phyloP scores from a whole-genome alignment of 2,113 vertebrate species.

The Delphinapterus leucas region DNA sequence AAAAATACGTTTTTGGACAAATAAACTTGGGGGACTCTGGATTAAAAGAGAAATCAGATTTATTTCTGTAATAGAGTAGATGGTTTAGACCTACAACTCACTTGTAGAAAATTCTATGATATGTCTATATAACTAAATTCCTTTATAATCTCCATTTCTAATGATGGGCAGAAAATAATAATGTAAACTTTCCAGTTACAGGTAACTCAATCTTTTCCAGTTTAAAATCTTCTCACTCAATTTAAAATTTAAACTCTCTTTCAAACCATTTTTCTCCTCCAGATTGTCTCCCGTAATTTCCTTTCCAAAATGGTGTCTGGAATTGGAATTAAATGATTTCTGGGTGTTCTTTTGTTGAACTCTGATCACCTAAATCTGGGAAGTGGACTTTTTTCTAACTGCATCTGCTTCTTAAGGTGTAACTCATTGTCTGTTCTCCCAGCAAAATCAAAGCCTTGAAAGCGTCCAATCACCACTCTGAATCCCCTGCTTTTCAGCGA shows the following conservation, averaged over 20 bases:
- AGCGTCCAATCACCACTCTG: background rate
- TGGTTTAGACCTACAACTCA: background rate
- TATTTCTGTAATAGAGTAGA: background rate
- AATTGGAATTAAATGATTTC: background rate
- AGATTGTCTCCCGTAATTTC: background rate
- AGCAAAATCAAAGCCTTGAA: background rate
- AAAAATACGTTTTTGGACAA: background rate
- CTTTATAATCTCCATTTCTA: background rate
- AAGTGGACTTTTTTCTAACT: background rate
- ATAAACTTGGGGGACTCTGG: background rate
- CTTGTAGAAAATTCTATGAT: background rate
- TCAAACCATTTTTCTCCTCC: background rate
- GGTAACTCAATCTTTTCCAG: background rate
- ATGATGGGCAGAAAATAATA: background rate
- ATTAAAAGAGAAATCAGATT: background rate
- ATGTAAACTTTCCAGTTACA: background rate
- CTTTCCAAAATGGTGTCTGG: background rate
- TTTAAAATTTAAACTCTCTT: background rate
- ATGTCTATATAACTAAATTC: background rate
- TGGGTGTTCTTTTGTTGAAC: background rate
- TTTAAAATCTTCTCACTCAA: background rate
- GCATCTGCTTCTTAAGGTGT: background rate
- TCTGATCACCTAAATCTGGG: background rate
- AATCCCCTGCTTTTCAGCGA: background rate
- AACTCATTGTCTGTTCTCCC: background rate